Evolutionary conservation across 2,113 vertebrate species (phyloP).

Genomic region (Anolis carolinensis): DNA sequence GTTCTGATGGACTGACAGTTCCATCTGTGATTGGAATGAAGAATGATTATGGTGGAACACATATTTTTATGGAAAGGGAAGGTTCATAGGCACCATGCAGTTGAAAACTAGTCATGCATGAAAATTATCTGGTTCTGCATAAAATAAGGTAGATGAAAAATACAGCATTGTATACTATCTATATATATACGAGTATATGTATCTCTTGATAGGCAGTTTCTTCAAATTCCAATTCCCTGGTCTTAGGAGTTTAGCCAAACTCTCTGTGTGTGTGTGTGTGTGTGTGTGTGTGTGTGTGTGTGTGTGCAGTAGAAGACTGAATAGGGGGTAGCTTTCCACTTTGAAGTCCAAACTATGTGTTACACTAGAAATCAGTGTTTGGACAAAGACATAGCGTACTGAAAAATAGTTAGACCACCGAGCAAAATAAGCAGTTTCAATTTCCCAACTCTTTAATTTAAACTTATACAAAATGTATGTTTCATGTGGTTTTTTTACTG

Average conservation of each 20-base stretch:
- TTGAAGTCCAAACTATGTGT: background rate
- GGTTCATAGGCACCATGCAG: too few relatives aligned
- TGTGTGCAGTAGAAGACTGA: background rate
- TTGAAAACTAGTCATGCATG: too few relatives aligned
- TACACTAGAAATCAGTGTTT: background rate
- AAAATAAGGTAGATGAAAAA: background rate
- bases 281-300: too few relatives aligned
- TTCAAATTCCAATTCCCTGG: background rate
- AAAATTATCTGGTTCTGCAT: background rate
- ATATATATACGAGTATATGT: too few relatives aligned
- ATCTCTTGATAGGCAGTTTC: background rate
- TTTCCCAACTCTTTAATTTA: background rate
- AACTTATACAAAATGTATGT: background rate
- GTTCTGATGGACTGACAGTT: too few relatives aligned
- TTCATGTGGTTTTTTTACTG: background rate
- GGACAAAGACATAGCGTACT: background rate
- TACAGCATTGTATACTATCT: background rate
- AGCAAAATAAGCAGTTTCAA: background rate
- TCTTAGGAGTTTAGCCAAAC: background rate
- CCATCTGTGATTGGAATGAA: too few relatives aligned
- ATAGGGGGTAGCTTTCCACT: background rate
- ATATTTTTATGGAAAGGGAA: too few relatives aligned
- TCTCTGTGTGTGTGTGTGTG: too few relatives aligned
- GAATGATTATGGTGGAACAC: too few relatives aligned
- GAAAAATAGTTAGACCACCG: background rate